These are phyloP conservation scores for Rhagophthalmus giganteus DNA, from an alignment of 2,888 invertebrate species.

Conservation along the genomic window DNA sequence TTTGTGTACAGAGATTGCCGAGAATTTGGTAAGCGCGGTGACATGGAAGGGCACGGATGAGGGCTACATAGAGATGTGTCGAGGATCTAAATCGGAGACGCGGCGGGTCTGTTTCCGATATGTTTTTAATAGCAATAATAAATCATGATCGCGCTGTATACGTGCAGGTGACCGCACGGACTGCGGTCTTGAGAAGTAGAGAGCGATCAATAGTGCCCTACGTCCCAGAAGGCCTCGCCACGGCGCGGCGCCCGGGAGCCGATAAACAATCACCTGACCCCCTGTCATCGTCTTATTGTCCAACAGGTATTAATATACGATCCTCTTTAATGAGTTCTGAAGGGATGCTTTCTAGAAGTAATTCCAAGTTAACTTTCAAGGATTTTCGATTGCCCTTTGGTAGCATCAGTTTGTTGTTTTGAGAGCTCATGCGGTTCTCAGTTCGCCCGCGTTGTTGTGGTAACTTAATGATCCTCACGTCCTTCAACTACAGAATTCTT, in stretches of 20 bases:
- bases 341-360: conserved; percentile 9
- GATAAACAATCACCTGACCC: conserved; percentile 45
- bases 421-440: background rate
- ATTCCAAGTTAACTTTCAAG: conserved; percentile 6
- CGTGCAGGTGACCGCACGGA: conserved; percentile 46
- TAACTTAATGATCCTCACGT: background rate
- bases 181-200: conserved; percentile 39
- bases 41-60: conserved; percentile 23
- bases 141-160: conserved; percentile 45
- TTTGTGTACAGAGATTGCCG: conserved; percentile 19
- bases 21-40: conserved; percentile 13
- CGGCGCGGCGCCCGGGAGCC: conserved; percentile 35
- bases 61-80: conserved; percentile 16
- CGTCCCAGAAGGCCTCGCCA: conserved; percentile 32
- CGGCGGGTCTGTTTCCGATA: conserved; percentile 36
- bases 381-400: conserved; percentile 2
- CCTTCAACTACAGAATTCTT: background rate
- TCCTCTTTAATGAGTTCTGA: conserved; percentile 35
- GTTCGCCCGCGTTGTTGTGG: background rate
- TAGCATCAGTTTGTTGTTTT: background rate
- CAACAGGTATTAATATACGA: conserved; percentile 47
- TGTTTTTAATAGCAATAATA: conserved; percentile 45
- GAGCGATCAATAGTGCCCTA: conserved; percentile 42
- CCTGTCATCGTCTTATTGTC: conserved; percentile 46
- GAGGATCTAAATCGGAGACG: conserved; percentile 25